phyloP scores from a whole-genome alignment of 1,140 invertebrate genomes.

The Lethrus apterus region DNA sequence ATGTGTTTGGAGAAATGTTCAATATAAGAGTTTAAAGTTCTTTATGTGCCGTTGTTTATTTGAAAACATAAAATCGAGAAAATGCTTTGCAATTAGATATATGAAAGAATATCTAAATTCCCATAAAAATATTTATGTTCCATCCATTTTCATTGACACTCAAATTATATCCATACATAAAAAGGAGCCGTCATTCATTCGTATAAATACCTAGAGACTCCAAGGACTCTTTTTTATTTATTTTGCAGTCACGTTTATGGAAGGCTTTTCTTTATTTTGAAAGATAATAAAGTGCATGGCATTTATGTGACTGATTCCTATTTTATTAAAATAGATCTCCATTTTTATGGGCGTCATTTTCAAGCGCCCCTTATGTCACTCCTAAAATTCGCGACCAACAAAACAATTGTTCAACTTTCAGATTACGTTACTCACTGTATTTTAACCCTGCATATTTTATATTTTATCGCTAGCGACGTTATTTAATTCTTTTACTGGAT shows the following conservation, averaged over 20 bases:
- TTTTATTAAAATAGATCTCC: constrained; percentile 19
- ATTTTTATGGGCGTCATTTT: neutral
- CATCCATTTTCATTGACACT: constrained; percentile 21
- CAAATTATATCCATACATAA: constrained; percentile 20
- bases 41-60: neutral
- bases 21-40: neutral
- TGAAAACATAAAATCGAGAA: neutral
- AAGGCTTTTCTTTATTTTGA: constrained; percentile 26
- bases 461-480: too few relatives aligned
- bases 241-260: constrained; percentile 22
- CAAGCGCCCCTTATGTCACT: too few relatives aligned
- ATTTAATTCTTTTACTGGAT: too few relatives aligned
- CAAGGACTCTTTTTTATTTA: constrained; percentile 22
- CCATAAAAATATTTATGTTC: constrained; percentile 19
- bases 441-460: too few relatives aligned
- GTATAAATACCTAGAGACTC: constrained; percentile 29
- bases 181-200: constrained; percentile 27
- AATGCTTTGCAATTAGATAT: constrained; percentile 7
- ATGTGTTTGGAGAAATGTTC: neutral
- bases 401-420: too few relatives aligned
- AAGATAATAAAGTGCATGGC: constrained; percentile 25
- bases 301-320: constrained; percentile 27
- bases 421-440: too few relatives aligned
- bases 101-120: constrained; percentile 8
- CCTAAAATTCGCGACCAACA: too few relatives aligned